A percentile compares a stretch with the other conserved stretches of the same genome.
Conservation (phyloP, 2,113 vertebrate species). For the Notiomystis cincta region DNA sequence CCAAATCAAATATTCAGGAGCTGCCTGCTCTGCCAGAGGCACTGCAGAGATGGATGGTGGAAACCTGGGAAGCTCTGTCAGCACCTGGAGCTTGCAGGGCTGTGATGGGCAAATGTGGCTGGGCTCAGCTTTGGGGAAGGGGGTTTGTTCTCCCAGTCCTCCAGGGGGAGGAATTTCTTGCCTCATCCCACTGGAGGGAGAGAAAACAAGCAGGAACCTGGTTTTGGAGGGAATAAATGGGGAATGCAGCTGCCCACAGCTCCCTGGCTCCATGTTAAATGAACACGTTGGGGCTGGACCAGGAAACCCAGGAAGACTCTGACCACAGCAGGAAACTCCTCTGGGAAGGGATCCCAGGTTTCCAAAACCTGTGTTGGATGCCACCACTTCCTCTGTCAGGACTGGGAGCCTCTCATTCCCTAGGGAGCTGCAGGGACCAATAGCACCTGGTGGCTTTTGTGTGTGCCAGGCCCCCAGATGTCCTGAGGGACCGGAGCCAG, state of each 20-base stretch:
- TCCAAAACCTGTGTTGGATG: neutral
- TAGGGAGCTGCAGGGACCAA: neutral
- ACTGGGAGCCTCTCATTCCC: neutral
- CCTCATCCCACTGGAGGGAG: neutral
- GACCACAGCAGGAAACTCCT: no score
- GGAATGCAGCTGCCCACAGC: neutral
- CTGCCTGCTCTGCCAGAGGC: constrained; percentile 27
- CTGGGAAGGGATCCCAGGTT: rapidly evolving
- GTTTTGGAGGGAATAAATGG: neutral
- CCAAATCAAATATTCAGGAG: constrained; percentile 64
- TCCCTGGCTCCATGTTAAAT: neutral
- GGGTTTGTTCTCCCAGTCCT: neutral
- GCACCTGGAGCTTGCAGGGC: neutral
- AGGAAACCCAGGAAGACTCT: neutral
- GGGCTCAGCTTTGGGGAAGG: neutral
- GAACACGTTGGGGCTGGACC: rapidly evolving
- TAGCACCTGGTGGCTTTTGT: neutral
- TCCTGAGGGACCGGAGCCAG: neutral
- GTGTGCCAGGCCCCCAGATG: neutral
- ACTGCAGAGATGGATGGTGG: constrained; percentile 16
- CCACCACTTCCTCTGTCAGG: neutral
- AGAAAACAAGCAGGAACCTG: neutral
- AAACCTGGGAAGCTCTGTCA: neutral
- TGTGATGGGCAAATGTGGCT: neutral
- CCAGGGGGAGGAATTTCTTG: neutral